phyloP scores from a whole-genome alignment of 2,113 vertebrate genomes.

The Brienomyrus longianalis region DNA sequence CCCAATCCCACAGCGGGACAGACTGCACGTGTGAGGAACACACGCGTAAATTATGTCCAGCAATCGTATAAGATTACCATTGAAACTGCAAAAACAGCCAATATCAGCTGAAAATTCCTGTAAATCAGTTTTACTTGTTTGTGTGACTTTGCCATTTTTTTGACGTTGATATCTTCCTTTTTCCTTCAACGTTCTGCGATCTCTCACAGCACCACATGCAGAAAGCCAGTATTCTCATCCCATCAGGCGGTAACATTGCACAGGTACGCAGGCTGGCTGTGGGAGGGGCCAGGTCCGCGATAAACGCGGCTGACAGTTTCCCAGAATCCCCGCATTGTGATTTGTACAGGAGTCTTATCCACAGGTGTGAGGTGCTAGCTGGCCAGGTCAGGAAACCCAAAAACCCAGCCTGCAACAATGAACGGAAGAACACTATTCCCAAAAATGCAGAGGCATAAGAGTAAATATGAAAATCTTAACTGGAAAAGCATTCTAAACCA shows the following conservation, averaged over 20 bases:
- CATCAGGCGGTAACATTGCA: background rate
- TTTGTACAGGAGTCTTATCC: no score
- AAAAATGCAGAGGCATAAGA: background rate
- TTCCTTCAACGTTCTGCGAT: background rate
- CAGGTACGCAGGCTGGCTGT: background rate
- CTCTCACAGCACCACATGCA: background rate
- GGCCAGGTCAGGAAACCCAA: background rate
- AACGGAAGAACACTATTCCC: background rate
- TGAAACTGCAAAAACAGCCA: background rate
- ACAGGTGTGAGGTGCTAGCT: background rate
- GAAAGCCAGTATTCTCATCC: background rate
- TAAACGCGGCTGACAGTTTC: background rate
- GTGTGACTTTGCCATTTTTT: background rate
- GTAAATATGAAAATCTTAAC: background rate
- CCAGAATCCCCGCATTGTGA: background rate
- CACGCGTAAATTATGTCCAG: conserved; percentile 4
- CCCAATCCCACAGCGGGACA: background rate
- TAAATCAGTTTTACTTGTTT: background rate
- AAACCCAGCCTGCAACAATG: background rate
- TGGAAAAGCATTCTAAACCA: background rate
- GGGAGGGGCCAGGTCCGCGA: background rate
- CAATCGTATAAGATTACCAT: conserved; percentile 16
- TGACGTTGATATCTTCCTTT: background rate
- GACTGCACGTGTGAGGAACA: conserved; percentile 1
- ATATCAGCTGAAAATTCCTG: conserved; percentile 10